These are phyloP conservation scores for Setipinna tenuifilis DNA, from an alignment of 2,797 vertebrate species.

Conservation along the genomic window DNA sequence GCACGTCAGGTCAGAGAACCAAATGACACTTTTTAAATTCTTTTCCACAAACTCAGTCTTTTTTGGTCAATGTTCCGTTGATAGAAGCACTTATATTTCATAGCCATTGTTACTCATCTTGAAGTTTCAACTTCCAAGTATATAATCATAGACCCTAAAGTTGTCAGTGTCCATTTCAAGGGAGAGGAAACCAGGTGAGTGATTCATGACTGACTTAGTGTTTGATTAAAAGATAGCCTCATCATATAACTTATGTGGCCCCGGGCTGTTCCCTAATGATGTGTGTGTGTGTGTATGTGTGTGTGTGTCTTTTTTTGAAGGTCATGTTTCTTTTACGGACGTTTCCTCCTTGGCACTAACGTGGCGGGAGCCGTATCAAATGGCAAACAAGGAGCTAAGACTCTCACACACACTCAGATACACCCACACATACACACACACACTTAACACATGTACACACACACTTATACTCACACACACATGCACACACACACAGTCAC, in stretches of 20 bases:
- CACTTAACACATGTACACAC: no score
- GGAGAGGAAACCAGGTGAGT: not conserved
- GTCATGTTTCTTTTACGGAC: not conserved
- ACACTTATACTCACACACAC: no score
- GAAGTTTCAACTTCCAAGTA: not conserved
- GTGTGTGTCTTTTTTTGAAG: not conserved
- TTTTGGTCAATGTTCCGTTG: not conserved
- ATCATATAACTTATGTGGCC: not conserved
- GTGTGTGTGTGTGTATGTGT: not conserved
- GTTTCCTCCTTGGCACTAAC: slow-evolving; percentile 9
- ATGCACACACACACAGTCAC: no score
- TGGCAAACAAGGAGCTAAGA: not conserved
- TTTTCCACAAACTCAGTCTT: not conserved
- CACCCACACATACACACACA: not conserved
- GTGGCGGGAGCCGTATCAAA: not conserved
- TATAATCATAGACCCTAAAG: not conserved
- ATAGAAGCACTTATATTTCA: not conserved
- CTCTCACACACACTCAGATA: not conserved
- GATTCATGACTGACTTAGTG: not conserved
- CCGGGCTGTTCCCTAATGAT: not conserved
- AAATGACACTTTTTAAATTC: no score
- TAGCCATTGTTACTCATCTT: not conserved
- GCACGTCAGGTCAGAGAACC: not conserved
- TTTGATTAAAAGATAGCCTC: slow-evolving; percentile 1
- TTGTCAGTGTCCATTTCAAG: not conserved